phyloP scores from a whole-genome alignment of 2,888 invertebrate genomes.

The Lissocephala sabroskyi region DNA sequence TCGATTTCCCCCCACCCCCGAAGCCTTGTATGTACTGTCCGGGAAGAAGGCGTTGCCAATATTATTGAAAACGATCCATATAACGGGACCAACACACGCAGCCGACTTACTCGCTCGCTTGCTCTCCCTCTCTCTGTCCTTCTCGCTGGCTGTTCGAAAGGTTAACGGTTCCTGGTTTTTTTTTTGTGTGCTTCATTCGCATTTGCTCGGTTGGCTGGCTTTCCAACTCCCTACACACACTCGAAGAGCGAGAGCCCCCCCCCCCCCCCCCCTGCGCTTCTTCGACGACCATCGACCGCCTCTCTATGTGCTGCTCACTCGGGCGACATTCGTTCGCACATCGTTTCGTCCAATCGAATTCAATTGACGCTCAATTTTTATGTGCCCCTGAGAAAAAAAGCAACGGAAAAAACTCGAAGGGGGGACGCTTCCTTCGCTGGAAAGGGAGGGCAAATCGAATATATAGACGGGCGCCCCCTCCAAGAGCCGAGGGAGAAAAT shows the following conservation, averaged over 20 bases:
- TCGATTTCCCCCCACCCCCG: slow-evolving; percentile 7
- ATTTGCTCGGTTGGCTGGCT: background rate
- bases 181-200: background rate
- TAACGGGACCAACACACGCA: slow-evolving; percentile 3
- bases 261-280: background rate
- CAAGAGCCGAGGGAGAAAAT: no score
- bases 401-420: slow-evolving; percentile 5
- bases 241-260: background rate
- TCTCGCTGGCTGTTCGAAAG: no score
- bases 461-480: no score
- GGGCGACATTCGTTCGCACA: slow-evolving; percentile 30
- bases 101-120: no score
- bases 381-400: slow-evolving; percentile 24
- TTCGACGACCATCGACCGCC: no score
- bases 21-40: background rate
- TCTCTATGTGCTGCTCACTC: slow-evolving; percentile 18
- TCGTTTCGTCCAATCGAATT: slow-evolving; percentile 68
- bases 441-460: slow-evolving; percentile 11
- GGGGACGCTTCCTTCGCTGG: background rate
- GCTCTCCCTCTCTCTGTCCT: no score
- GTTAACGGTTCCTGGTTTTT: no score
- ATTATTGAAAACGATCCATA: slow-evolving; percentile 63
- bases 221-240: no score
- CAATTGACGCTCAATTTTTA: slow-evolving; percentile 71
- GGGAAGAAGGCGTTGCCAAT: slow-evolving; percentile 60